Evolutionary conservation across 2,113 vertebrate genomes (phyloP).

Genomic region (Jaculus jaculus): DNA sequence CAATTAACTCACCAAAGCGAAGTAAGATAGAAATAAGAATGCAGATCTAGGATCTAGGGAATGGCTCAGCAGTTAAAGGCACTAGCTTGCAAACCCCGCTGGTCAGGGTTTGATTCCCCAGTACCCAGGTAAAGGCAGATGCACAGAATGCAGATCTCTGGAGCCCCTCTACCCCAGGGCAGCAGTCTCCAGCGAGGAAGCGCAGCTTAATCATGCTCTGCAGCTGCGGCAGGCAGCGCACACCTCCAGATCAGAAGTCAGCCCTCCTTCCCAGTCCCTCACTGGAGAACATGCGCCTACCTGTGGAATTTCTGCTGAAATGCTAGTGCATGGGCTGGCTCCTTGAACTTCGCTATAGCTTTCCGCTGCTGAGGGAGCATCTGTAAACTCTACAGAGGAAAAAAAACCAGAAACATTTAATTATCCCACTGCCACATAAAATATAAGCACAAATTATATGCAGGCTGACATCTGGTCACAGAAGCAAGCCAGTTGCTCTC

Average conservation of each 20-base stretch:
- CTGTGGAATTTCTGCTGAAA: conserved; percentile 99
- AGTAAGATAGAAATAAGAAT: not conserved
- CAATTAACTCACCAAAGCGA: too few relatives aligned
- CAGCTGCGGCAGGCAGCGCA: not conserved
- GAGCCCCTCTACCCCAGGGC: not conserved
- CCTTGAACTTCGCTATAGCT: conserved; percentile 95
- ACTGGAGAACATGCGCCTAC: conserved; percentile 76
- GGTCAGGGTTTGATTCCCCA: too few relatives aligned
- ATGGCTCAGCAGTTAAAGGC: too few relatives aligned
- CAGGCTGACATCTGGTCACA: not conserved
- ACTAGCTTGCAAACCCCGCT: too few relatives aligned
- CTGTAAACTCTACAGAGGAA: conserved; percentile 90
- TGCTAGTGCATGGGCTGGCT: conserved; percentile 91
- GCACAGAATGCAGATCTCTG: not conserved
- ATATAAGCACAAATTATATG: too few relatives aligned
- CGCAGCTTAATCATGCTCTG: accelerated
- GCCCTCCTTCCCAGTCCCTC: not conserved
- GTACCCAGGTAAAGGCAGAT: too few relatives aligned
- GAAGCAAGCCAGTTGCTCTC: not conserved
- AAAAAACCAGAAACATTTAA: not conserved
- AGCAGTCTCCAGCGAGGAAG: not conserved
- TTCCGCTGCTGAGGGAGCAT: conserved; percentile 98
- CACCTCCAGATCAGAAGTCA: too few relatives aligned
- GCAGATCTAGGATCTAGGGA: too few relatives aligned
- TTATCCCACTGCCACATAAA: not conserved